These are phyloP conservation scores for Cottoperca gobio DNA, from an alignment of 2,797 vertebrate species.

Conservation along the genomic window DNA sequence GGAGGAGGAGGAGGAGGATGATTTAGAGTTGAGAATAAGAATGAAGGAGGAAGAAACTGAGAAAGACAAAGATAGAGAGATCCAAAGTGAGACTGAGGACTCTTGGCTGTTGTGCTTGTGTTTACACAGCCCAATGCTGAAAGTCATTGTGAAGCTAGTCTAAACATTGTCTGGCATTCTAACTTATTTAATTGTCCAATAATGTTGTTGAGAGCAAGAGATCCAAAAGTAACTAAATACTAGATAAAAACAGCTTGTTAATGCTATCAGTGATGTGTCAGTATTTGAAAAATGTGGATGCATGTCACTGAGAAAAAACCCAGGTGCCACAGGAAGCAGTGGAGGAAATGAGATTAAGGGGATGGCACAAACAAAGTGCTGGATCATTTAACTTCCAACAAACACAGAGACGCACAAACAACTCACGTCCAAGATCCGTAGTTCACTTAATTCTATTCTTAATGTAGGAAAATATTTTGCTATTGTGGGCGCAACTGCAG, in stretches of 20 bases:
- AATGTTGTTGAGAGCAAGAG: constrained; percentile 41
- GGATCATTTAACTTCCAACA: constrained; percentile 35
- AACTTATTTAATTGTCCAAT: constrained; percentile 49
- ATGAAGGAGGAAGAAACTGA: constrained; percentile 35
- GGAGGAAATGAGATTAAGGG: constrained; percentile 22
- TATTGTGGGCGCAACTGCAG: not conserved
- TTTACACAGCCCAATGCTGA: constrained; percentile 63
- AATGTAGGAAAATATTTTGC: not conserved
- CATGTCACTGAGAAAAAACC: not conserved
- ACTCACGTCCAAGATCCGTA: not conserved
- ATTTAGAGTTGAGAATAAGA: constrained; percentile 55
- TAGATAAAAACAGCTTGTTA: not conserved
- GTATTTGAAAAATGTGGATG: not conserved
- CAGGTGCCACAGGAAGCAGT: constrained; percentile 20
- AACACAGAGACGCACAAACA: constrained; percentile 25
- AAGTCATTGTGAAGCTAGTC: constrained; percentile 44
- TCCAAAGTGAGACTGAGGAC: constrained; percentile 42
- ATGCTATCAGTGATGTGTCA: not conserved
- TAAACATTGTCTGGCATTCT: constrained; percentile 38
- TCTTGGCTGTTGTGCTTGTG: constrained; percentile 45
- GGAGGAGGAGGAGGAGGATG: constrained; percentile 53
- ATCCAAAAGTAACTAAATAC: constrained; percentile 13
- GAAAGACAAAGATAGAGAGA: constrained; percentile 37
- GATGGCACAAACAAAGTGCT: constrained; percentile 19
- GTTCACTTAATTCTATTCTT: not conserved